Base-by-base conservation (phyloP, 2,888 invertebrate genomes). In the Octonoba sinensis region DNA sequence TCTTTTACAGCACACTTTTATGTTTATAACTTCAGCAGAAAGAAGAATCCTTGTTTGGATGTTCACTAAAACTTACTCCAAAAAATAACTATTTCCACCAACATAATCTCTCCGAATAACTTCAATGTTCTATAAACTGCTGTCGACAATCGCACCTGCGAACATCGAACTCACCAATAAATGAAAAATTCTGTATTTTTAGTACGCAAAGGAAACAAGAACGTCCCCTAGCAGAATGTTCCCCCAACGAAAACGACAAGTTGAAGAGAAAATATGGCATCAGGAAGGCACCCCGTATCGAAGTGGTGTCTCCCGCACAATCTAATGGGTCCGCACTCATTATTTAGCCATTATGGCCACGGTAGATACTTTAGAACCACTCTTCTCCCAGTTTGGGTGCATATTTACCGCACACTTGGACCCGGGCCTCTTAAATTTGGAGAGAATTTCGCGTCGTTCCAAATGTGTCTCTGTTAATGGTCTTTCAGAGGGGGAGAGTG, bases 331-430 rank as follows among this genome's bases (percentile, higher is more conserved):
- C 44, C 44, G 65, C 72, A 54, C 78, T 79, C 78, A 79, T 79
- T 79, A 79, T 72, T 66, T 72, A 51, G 66, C 78, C 78, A 79
- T 79, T 79, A 79, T 60, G 49, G 72, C 44, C 60, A 36, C 65
- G 64, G 47, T 22, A 65, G 73, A 65, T 73, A 56, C 73, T 73
- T 73, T 73, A 73, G 57, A 36, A 54, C 69, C 18, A 44, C 46
- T 27, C 72, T 57, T 13, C 15, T n/a, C n/a, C 27, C 16, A 16
- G 64, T 18, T 57, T 65, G 65, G 56, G 16, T 57, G 59, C 64
- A 70, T 79, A 79, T 79, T 79, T 79, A 79, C 78, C 72, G 78
- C 78, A 72, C 78, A 72, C 78, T 79, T 79, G 66, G 66, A 72
- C 66, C 72, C 72, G 18, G 60, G 59, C 57, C 78, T 79, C 78